Conservation (phyloP, 2,113 vertebrate species). For the Peucedramus taeniatus region DNA sequence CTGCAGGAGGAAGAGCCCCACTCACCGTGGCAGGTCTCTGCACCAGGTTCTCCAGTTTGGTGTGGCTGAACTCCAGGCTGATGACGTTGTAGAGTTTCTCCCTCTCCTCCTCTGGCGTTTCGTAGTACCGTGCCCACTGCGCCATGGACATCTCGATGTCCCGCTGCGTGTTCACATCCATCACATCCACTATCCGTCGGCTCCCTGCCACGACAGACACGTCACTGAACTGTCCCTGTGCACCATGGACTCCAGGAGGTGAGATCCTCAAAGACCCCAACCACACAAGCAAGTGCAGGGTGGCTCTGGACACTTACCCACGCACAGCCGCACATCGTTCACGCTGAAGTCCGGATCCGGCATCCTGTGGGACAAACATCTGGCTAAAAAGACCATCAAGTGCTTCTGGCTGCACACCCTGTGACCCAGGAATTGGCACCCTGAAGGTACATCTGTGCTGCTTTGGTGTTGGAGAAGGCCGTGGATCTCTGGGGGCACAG, state of each 20-base stretch:
- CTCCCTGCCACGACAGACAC: slow-evolving; percentile 78
- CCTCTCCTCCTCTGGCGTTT: slow-evolving; percentile 88
- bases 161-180: slow-evolving; percentile 97
- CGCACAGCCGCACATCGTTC: slow-evolving; percentile 95
- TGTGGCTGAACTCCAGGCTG: slow-evolving; percentile 98
- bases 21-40: slow-evolving; percentile 92
- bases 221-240: not conserved
- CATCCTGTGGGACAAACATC: slow-evolving; percentile 83
- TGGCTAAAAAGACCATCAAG: not conserved
- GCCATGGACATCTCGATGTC: slow-evolving; percentile 99
- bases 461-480: not conserved
- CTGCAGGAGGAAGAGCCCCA: fast-evolving
- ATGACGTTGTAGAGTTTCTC: slow-evolving; percentile 99
- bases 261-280: not conserved
- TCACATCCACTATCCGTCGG: slow-evolving; percentile 93
- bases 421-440: not conserved
- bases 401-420: not conserved
- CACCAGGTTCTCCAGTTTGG: slow-evolving; percentile 93
- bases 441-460: not conserved
- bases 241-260: fast-evolving
- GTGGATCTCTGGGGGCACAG: not conserved
- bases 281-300: fast-evolving
- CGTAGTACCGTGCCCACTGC: slow-evolving; percentile 97
- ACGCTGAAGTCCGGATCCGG: slow-evolving; percentile 94
- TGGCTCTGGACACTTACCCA: slow-evolving; percentile 77